These are phyloP conservation scores for Mus minutoides DNA, from an alignment of 2,797 vertebrate genomes.

Conservation along the genomic window DNA sequence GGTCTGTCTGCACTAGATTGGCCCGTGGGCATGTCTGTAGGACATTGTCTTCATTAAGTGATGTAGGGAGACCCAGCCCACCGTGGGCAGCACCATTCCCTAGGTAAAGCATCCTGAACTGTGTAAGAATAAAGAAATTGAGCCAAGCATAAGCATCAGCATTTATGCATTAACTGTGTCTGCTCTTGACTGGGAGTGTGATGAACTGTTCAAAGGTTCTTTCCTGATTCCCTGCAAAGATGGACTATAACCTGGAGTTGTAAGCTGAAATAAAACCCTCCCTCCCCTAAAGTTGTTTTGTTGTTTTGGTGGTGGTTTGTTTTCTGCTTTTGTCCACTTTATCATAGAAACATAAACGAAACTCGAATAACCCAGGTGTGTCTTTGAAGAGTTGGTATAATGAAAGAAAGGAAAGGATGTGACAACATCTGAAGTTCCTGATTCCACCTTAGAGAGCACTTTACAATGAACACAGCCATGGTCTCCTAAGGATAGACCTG, in stretches of 20 bases:
- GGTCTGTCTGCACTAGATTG: background rate
- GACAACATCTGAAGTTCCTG: background rate
- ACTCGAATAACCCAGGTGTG: background rate
- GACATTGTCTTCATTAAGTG: background rate
- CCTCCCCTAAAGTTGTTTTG: background rate
- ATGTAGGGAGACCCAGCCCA: background rate
- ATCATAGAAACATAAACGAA: background rate
- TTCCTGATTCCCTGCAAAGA: too few relatives aligned
- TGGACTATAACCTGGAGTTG: background rate
- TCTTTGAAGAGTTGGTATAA: background rate
- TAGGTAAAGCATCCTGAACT: background rate
- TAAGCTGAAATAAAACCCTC: background rate
- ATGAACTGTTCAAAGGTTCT: background rate
- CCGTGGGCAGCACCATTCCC: background rate
- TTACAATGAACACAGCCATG: background rate
- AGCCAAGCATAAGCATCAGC: background rate
- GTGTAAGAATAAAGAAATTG: background rate
- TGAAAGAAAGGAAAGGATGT: too few relatives aligned
- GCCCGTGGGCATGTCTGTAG: background rate
- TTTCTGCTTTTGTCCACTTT: background rate
- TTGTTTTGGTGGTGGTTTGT: background rate
- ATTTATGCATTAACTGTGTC: background rate
- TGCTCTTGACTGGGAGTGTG: background rate
- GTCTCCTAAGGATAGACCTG: fast-evolving
- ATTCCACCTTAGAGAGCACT: background rate